These are phyloP conservation scores for Pinctada fucata DNA, from an alignment of 2,888 invertebrate genomes.

Conservation along the genomic window DNA sequence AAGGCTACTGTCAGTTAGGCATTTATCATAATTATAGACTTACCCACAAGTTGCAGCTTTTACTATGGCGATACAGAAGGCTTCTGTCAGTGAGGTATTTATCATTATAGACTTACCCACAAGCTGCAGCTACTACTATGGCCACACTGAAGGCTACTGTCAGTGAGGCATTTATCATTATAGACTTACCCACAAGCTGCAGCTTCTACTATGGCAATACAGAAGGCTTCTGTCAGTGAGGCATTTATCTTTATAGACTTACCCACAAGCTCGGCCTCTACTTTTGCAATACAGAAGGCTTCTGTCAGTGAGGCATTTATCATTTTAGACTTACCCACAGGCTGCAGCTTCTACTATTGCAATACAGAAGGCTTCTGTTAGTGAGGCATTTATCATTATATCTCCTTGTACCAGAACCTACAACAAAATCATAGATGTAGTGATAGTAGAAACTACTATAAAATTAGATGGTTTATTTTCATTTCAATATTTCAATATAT, in stretches of 20 bases:
- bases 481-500: no score
- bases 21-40: slow-evolving; percentile 82
- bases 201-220: slow-evolving; percentile 99
- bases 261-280: slow-evolving; percentile 98
- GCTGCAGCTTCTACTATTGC: slow-evolving; percentile 99
- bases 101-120: slow-evolving; percentile 82
- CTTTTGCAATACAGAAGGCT: slow-evolving; percentile 99
- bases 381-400: slow-evolving; percentile 91
- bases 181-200: slow-evolving; percentile 90
- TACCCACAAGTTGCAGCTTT: slow-evolving; percentile 98
- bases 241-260: slow-evolving; percentile 85
- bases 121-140: slow-evolving; percentile 98
- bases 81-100: no score
- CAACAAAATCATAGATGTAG: not conserved
- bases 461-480: no score
- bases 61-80: slow-evolving; percentile 87
- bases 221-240: slow-evolving; percentile 98
- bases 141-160: slow-evolving; percentile 99
- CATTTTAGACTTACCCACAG: slow-evolving; percentile 86
- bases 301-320: slow-evolving; percentile 98
- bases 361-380: slow-evolving; percentile 99
- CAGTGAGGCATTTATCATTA: no score
- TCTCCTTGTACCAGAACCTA: slow-evolving; percentile 92
- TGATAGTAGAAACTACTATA: no score
- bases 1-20: slow-evolving; percentile 99